A percentile compares a stretch with the other conserved stretches of the same genome.
Evolutionary conservation across 2,888 invertebrate genomes (phyloP).

Genomic region (Leptopilina drosophilae): DNA sequence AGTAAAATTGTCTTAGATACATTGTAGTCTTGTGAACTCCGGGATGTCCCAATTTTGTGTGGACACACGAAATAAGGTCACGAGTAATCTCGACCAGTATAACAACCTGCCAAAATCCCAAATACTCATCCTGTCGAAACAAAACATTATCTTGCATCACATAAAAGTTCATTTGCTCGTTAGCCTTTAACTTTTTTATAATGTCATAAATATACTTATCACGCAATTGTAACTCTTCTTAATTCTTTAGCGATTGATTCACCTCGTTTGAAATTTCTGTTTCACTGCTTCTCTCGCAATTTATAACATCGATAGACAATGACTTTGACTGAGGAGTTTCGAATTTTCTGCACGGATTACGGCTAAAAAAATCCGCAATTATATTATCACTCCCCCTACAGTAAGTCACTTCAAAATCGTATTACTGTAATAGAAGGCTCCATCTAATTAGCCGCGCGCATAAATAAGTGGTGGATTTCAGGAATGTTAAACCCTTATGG

Average conservation of each 20-base stretch:
- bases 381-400: conserved; percentile 59
- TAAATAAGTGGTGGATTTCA: conserved; percentile 59
- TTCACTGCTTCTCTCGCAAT: no score
- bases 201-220: no score
- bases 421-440: conserved; percentile 61
- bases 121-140: neutral
- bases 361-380: no score
- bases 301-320: no score
- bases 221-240: no score
- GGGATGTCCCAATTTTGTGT: neutral
- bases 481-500: conserved; percentile 60
- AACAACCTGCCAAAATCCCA: neutral
- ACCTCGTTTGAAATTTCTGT: no score
- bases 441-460: conserved; percentile 61
- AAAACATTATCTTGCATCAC: neutral
- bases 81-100: neutral
- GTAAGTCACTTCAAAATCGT: conserved; percentile 56
- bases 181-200: neutral
- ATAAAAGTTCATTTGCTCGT: neutral
- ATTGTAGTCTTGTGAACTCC: neutral
- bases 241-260: no score
- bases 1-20: neutral
- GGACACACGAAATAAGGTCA: neutral
- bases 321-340: no score
- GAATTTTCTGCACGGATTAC: no score